A percentile compares a stretch with the other conserved stretches of the same genome.
phyloP scores from a whole-genome alignment of 2,888 invertebrate species.

The Mesochorus sp. region DNA sequence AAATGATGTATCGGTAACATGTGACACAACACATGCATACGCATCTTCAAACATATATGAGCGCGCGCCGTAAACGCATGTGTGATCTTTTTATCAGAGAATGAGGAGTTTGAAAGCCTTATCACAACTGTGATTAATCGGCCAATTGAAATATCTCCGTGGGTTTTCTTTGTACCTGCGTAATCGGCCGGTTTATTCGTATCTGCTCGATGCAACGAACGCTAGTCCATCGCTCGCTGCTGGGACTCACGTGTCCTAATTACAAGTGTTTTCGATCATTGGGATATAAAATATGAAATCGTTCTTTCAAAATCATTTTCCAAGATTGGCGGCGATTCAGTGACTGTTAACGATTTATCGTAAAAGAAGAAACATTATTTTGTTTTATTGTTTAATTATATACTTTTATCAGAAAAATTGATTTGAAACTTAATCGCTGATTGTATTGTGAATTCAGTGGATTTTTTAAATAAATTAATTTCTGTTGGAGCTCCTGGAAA shows the following conservation, averaged over 20 bases:
- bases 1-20: no score
- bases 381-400: not conserved
- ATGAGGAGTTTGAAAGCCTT: constrained; percentile 55
- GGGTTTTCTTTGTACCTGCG: not conserved
- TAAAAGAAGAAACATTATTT: not conserved
- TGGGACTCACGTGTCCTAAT: no score
- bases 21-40: not conserved
- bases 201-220: constrained; percentile 32
- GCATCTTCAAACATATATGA: not conserved
- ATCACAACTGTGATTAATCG: constrained; percentile 62
- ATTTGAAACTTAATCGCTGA: not conserved
- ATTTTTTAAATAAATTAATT: constrained; percentile 4
- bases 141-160: constrained; percentile 54
- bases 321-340: not conserved
- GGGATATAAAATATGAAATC: no score
- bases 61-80: not conserved
- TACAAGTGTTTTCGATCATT: no score
- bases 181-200: constrained; percentile 18
- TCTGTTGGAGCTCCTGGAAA: not conserved
- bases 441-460: not conserved
- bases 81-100: constrained; percentile 42
- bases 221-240: constrained; percentile 23
- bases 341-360: not conserved
- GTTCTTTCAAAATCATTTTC: no score
- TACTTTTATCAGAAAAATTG: no score